These are phyloP conservation scores for Hartigia nigra DNA, from an alignment of 2,888 invertebrate species.

Conservation along the genomic window DNA sequence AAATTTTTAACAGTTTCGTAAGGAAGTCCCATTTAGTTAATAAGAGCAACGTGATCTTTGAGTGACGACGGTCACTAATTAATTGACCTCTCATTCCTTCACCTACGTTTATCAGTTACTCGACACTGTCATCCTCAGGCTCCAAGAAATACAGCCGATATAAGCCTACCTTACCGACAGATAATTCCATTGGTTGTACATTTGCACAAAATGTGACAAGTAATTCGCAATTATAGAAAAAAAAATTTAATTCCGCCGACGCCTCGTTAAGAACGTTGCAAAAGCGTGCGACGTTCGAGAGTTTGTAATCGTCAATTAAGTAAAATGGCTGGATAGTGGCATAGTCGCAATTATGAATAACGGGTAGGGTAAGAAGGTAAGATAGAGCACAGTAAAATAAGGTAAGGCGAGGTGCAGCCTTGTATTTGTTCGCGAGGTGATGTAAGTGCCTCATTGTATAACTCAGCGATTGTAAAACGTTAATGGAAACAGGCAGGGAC, in stretches of 20 bases:
- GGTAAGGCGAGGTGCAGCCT: constrained; percentile 48
- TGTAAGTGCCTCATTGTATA: constrained; percentile 50
- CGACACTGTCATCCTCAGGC: not conserved
- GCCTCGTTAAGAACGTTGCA: constrained; percentile 26
- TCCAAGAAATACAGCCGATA: not conserved
- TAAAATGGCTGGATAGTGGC: constrained; percentile 44
- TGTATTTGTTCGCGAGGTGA: constrained; percentile 48
- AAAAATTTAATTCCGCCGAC: constrained; percentile 4
- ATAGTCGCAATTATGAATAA: constrained; percentile 52
- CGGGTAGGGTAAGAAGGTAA: constrained; percentile 27
- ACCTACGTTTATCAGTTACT: not conserved
- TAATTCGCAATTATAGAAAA: not conserved
- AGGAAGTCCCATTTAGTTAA: constrained; percentile 47
- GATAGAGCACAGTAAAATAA: constrained; percentile 27
- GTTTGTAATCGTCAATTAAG: constrained; percentile 50
- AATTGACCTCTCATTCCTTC: not conserved
- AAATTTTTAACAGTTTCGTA: constrained; percentile 43
- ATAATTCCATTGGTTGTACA: not conserved
- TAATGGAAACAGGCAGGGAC: constrained; percentile 40
- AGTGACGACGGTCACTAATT: constrained; percentile 23
- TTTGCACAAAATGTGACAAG: not conserved
- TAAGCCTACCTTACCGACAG: not conserved
- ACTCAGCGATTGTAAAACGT: constrained; percentile 53
- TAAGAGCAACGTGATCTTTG: constrained; percentile 45
- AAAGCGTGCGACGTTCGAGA: constrained; percentile 28